Base-by-base conservation (phyloP, 2,888 invertebrate genomes). In the Leptinotarsa juncta region DNA sequence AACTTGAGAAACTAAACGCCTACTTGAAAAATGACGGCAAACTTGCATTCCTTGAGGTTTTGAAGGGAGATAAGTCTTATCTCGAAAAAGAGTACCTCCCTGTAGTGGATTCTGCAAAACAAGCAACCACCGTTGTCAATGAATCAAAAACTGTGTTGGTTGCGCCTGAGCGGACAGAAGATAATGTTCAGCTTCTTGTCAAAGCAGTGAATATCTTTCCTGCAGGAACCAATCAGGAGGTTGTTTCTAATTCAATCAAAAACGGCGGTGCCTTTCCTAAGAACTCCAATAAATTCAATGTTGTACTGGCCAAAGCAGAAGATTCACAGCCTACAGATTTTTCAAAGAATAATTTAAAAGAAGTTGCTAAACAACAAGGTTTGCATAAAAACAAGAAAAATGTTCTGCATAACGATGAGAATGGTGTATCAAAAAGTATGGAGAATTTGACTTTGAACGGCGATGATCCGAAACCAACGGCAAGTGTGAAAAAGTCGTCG, bases 161-260 rank as follows among this genome's bases (percentile, higher is more conserved):
- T 3, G 89, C 90, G 0, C 89, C 91, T 15, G 91, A 90, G 73
- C 99, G 99, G 99, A 91, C 91, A 16, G 92, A 93, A 69, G 95
- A 95, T 76, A 96, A 97, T 86, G 90, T 97, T 23, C 96, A 97
- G 85, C 89, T 97, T 65, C 90, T 99, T 3, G 97, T 99, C 70
- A 99, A 99, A 88, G 98, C 97, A 20, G 98, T 99, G 0, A 99
- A 99, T 88, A 88, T 99, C 4, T 99, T 98, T 87, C 99, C 99
- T 0, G 98, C 98, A 7, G 99, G 97, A 18, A 99, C 99, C 0
- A 95, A 94, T 84, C 95, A 97, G 85, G 85, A 85, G 76, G 97
- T 98, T 0, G 97, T 99, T 4, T 96, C 98, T 0, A 95, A 96
- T 85, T 99, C 98, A 86, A 93, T 99, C 72, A 97, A 97, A 87